Evolutionary conservation across 2,113 vertebrate genomes (phyloP).

Genomic region (Azemiops feae): DNA sequence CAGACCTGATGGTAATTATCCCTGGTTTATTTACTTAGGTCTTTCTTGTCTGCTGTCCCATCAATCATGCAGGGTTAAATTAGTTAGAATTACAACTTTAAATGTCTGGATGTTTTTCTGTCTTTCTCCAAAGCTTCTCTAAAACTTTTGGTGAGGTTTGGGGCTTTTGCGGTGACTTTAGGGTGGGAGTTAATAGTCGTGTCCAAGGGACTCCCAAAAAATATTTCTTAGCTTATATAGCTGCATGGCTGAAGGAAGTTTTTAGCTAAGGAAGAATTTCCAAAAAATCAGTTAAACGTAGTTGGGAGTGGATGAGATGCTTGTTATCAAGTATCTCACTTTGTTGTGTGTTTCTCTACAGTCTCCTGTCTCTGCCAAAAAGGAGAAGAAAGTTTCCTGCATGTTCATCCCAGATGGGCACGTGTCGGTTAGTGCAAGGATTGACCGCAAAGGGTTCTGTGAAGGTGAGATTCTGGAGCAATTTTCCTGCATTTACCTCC

Average conservation of each 20-base stretch:
- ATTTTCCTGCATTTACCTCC: background rate
- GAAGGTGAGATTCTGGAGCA: conserved; percentile 71
- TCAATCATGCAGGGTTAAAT: accelerated
- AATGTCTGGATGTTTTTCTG: background rate
- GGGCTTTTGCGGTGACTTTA: background rate
- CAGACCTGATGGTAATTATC: conserved; percentile 82
- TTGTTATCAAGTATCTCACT: no score
- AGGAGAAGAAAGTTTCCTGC: conserved; percentile 92
- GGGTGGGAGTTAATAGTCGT: background rate
- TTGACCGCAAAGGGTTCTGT: conserved; percentile 89
- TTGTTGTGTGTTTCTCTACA: conserved; percentile 25
- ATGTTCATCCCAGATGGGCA: conserved; percentile 94
- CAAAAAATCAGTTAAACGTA: background rate
- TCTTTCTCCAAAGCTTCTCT: background rate
- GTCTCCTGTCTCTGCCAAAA: conserved; percentile 85
- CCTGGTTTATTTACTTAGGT: accelerated
- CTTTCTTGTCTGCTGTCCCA: accelerated
- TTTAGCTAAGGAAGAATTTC: no score
- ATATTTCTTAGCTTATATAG: accelerated
- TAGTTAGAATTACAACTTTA: background rate
- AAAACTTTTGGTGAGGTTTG: background rate
- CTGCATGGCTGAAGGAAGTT: accelerated
- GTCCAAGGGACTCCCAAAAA: background rate
- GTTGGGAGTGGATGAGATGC: background rate
- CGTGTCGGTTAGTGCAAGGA: conserved; percentile 84